phyloP scores from a whole-genome alignment of 1,140 invertebrate species.

The Lepidurus apus region DNA sequence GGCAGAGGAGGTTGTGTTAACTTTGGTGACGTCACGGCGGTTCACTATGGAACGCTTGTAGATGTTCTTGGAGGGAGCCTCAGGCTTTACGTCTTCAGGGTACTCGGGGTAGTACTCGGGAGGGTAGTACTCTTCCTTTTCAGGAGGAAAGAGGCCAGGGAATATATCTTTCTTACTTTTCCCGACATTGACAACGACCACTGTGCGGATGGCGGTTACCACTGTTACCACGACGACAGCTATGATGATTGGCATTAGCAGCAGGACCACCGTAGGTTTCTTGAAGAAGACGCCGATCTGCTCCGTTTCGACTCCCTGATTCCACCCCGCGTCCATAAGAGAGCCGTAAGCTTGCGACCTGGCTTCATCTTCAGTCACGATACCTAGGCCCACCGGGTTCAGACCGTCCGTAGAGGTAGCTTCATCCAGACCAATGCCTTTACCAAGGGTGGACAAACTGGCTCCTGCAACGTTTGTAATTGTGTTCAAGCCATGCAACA shows the following conservation, averaged over 20 bases:
- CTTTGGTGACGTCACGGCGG: not conserved
- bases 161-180: not conserved
- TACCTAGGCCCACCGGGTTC: not conserved
- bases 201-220: not conserved
- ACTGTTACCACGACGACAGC: not conserved
- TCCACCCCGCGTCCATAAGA: not conserved
- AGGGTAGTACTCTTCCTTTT: not conserved
- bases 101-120: not conserved
- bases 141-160: not conserved
- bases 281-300: conserved; percentile 12
- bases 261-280: not conserved
- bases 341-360: not conserved
- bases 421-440: not conserved
- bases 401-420: not conserved
- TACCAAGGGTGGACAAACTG: not conserved
- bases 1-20: conserved; percentile 5
- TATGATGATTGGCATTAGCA: not conserved
- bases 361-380: not conserved
- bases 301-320: not conserved
- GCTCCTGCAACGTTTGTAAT: not conserved
- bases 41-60: not conserved
- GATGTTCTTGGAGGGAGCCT: not conserved
- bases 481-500: not conserved
- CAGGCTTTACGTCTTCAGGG: not conserved
- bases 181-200: not conserved